A percentile compares a stretch with the other conserved stretches of the same genome.
Conservation (phyloP, 2,888 invertebrate species). For the Andrena bicolor region DNA sequence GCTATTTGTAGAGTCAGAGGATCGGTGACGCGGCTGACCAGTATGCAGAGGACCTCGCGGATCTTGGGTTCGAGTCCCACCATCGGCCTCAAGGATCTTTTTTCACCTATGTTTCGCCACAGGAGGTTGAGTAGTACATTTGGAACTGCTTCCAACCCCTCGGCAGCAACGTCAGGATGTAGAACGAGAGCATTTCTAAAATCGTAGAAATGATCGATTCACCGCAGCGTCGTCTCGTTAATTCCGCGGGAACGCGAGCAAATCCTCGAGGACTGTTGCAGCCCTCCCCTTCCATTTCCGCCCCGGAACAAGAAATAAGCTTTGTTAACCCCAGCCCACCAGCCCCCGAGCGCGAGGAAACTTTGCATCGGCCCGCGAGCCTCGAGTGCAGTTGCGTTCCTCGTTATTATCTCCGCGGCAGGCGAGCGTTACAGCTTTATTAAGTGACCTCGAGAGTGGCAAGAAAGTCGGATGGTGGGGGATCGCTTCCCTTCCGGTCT, state of each 20-base stretch:
- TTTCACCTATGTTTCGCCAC: too few relatives aligned
- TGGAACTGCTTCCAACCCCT: too few relatives aligned
- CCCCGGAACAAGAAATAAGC: constrained; percentile 32
- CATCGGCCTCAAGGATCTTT: too few relatives aligned
- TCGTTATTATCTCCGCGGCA: constrained; percentile 12
- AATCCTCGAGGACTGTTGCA: constrained; percentile 5
- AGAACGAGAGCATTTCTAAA: constrained; percentile 16
- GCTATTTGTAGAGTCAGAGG: too few relatives aligned
- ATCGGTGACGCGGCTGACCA: too few relatives aligned
- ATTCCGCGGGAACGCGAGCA: constrained; percentile 31
- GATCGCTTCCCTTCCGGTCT: constrained; percentile 24
- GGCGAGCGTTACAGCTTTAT: constrained; percentile 11
- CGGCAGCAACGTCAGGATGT: neutral
- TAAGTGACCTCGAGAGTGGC: constrained; percentile 27
- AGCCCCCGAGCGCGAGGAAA: neutral
- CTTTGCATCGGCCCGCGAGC: neutral
- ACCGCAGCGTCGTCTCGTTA: constrained; percentile 32
- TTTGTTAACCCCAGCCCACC: constrained; percentile 16
- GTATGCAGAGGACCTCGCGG: too few relatives aligned
- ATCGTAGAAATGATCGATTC: constrained; percentile 32
- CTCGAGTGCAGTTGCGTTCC: constrained; percentile 1
- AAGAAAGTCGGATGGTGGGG: constrained; percentile 14
- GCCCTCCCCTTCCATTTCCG: neutral
- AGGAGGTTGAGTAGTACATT: too few relatives aligned
- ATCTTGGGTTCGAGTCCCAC: too few relatives aligned